Conservation (phyloP, 2,113 vertebrate genomes). For the Macrotus californicus region DNA sequence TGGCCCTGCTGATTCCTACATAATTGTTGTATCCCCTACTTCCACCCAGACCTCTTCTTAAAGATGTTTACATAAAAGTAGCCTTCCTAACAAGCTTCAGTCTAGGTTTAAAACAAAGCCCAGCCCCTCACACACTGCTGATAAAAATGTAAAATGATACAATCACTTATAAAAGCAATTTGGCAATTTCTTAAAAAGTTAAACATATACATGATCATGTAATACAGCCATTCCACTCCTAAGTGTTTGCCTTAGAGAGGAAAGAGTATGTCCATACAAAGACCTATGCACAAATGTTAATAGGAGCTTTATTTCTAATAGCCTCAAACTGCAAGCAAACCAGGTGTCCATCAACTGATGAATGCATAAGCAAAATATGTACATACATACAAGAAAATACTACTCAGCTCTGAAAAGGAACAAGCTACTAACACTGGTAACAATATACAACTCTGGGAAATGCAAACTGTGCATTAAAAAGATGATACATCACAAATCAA, state of each 20-base stretch:
- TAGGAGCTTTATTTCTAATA: neutral
- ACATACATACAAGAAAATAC: neutral
- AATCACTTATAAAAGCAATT: neutral
- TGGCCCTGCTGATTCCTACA: neutral
- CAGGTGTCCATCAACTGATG: neutral
- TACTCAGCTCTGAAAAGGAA: neutral
- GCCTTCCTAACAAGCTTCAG: neutral
- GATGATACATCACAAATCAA: too few relatives aligned
- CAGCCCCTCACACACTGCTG: neutral
- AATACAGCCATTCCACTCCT: neutral
- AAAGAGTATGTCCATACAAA: neutral
- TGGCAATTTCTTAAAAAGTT: neutral
- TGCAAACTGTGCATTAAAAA: neutral
- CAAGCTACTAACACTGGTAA: neutral
- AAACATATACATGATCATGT: neutral
- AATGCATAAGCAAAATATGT: neutral
- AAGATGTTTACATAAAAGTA: neutral
- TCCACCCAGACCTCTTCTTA: neutral
- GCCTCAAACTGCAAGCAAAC: neutral
- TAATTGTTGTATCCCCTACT: too few relatives aligned
- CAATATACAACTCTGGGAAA: neutral
- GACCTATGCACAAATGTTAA: neutral
- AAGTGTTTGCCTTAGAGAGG: neutral
- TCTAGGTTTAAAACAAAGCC: neutral
- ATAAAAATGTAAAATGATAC: neutral